Percentiles rank a stretch among this genome's conserved stretches.
phyloP scores from a whole-genome alignment of 2,888 invertebrate species.

The Apamea sordens region DNA sequence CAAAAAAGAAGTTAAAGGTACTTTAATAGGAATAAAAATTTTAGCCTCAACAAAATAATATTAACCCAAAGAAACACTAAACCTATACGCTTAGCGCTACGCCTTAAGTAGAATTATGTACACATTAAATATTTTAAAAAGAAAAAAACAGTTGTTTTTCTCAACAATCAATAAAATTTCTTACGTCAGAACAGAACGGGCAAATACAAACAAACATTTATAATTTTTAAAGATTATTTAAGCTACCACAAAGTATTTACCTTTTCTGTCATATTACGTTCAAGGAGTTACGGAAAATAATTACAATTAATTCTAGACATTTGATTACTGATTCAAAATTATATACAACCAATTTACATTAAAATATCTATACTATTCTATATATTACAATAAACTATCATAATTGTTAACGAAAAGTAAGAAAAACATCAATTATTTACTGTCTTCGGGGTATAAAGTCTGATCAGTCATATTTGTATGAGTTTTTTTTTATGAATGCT shows the following conservation, averaged over 20 bases:
- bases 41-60: slow-evolving; percentile 83
- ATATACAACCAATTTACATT: slow-evolving; percentile 89
- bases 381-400: slow-evolving; percentile 73
- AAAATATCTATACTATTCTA: slow-evolving; percentile 72
- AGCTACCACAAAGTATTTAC: slow-evolving; percentile 49
- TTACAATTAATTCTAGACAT: slow-evolving; percentile 68
- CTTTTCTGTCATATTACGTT: slow-evolving; percentile 52
- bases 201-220: slow-evolving; percentile 58
- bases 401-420: slow-evolving; percentile 63
- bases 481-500: slow-evolving; percentile 58
- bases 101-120: slow-evolving; percentile 76
- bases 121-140: slow-evolving; percentile 73
- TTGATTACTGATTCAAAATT: slow-evolving; percentile 79
- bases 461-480: slow-evolving; percentile 67
- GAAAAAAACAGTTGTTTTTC: slow-evolving; percentile 61
- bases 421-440: slow-evolving; percentile 66
- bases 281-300: slow-evolving; percentile 67
- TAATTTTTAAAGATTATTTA: slow-evolving; percentile 33
- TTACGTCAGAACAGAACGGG: slow-evolving; percentile 57
- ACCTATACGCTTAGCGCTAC: slow-evolving; percentile 82
- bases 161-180: slow-evolving; percentile 70
- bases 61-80: slow-evolving; percentile 76
- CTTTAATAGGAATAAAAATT: slow-evolving; percentile 88
- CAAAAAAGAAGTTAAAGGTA: slow-evolving; percentile 84
- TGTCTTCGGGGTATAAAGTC: slow-evolving; percentile 61